These are phyloP conservation scores for Lasius fuliginosus DNA, from an alignment of 2,888 invertebrate genomes.

Conservation along the genomic window DNA sequence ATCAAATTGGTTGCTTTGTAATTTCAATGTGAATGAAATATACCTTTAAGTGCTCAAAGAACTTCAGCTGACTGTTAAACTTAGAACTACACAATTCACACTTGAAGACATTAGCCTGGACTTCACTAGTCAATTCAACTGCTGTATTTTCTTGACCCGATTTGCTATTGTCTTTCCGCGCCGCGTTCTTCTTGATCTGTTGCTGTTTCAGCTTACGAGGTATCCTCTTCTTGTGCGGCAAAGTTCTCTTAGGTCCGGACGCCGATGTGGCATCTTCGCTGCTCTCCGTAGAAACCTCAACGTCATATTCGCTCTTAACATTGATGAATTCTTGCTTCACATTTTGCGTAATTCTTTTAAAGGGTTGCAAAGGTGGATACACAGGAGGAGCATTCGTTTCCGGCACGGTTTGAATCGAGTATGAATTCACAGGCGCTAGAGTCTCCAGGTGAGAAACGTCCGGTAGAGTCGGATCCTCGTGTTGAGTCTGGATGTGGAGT, in stretches of 20 bases:
- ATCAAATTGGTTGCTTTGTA: too few relatives aligned
- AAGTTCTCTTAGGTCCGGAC: conserved; percentile 89
- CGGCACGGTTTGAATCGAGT: conserved; percentile 82
- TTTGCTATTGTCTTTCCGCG: conserved; percentile 78
- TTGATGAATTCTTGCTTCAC: conserved; percentile 84
- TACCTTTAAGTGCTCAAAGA: conserved; percentile 94
- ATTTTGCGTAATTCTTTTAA: conserved; percentile 80
- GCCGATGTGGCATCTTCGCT: conserved; percentile 85
- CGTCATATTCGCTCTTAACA: conserved; percentile 85
- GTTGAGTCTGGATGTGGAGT: conserved; percentile 80
- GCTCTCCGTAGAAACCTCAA: conserved; percentile 86
- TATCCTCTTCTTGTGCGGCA: conserved; percentile 95
- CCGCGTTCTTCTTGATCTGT: conserved; percentile 78
- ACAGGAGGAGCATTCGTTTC: conserved; percentile 80
- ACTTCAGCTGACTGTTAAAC: conserved; percentile 92
- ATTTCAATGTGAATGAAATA: neutral
- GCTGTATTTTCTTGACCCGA: conserved; percentile 70
- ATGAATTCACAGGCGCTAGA: conserved; percentile 82
- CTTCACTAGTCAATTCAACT: conserved; percentile 77
- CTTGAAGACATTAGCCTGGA: conserved; percentile 88
- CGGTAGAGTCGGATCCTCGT: conserved; percentile 80
- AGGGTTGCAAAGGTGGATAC: conserved; percentile 80
- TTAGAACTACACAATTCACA: conserved; percentile 94
- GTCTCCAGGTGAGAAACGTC: conserved; percentile 82
- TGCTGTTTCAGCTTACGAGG: conserved; percentile 91